Evolutionary conservation across 2,888 invertebrate genomes (phyloP).

Genomic region (Eudemis profundana): DNA sequence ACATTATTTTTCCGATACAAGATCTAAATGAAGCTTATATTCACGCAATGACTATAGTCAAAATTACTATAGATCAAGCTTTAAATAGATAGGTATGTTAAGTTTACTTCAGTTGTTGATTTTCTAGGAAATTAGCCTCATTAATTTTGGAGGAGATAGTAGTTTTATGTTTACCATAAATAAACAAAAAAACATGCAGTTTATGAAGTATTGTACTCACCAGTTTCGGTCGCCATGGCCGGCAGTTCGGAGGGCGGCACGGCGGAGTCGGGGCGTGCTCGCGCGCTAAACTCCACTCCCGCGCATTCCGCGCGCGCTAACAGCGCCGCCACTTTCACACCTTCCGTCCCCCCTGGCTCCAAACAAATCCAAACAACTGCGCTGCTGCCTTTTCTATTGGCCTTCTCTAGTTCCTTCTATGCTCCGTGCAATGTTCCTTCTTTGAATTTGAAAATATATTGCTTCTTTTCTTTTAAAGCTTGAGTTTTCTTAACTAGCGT

Average conservation of each 20-base stretch:
- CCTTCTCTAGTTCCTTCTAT: slow-evolving; percentile 11
- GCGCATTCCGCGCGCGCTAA: slow-evolving; percentile 80
- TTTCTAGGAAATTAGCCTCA: too few relatives aligned
- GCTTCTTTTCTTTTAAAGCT: slow-evolving; percentile 39
- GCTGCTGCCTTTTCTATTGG: neutral
- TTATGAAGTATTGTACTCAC: slow-evolving; percentile 65
- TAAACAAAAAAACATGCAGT: neutral
- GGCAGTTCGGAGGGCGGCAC: slow-evolving; percentile 83
- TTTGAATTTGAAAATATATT: slow-evolving; percentile 38
- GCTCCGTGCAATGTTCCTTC: slow-evolving; percentile 22
- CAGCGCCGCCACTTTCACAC: slow-evolving; percentile 78
- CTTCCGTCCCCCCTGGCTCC: slow-evolving; percentile 61
- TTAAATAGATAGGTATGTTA: too few relatives aligned
- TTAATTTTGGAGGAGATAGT: too few relatives aligned
- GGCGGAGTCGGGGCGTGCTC: slow-evolving; percentile 77
- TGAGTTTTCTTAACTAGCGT: slow-evolving; percentile 31
- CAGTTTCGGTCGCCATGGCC: slow-evolving; percentile 84
- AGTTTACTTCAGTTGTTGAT: too few relatives aligned
- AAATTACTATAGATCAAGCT: too few relatives aligned
- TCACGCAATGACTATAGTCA: too few relatives aligned
- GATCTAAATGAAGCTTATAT: too few relatives aligned
- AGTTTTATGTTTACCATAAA: neutral
- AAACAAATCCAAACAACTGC: slow-evolving; percentile 30
- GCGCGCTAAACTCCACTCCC: slow-evolving; percentile 81
- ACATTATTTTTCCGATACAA: too few relatives aligned